Conservation (phyloP, 2,888 invertebrate genomes). For the Phytoseiulus persimilis region DNA sequence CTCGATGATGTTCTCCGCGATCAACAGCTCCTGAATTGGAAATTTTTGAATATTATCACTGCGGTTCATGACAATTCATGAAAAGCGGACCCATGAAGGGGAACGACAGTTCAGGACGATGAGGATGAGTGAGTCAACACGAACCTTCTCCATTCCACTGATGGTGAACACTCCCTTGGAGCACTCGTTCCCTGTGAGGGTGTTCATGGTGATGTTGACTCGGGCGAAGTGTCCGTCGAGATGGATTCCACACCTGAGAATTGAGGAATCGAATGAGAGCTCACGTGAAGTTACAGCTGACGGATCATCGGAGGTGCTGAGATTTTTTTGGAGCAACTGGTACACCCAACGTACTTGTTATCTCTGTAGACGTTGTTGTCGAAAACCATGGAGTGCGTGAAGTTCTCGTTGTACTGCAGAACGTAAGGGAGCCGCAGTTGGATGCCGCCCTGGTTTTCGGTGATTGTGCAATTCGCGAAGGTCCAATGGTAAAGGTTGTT, state of each 20-base stretch:
- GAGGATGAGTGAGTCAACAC: too few species aligned
- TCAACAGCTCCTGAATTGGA: conserved; percentile 59
- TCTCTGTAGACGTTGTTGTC: conserved; percentile 76
- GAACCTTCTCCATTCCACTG: conserved; percentile 82
- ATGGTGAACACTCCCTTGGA: conserved; percentile 68
- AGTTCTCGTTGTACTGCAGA: conserved; percentile 88
- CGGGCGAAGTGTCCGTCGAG: conserved; percentile 89
- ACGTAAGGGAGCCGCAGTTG: conserved; percentile 82
- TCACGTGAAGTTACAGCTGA: too few species aligned
- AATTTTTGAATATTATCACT: too few species aligned
- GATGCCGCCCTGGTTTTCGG: conserved; percentile 79
- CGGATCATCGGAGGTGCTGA: too few species aligned
- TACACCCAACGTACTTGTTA: conserved; percentile 64
- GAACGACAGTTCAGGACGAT: too few species aligned
- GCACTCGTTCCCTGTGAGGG: conserved; percentile 75
- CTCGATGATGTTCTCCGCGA: conserved; percentile 69
- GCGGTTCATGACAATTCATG: too few species aligned
- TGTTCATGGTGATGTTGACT: conserved; percentile 74
- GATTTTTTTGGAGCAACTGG: too few species aligned
- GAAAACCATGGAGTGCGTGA: conserved; percentile 78
- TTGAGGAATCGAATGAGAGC: neutral
- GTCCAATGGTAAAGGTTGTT: conserved; percentile 95
- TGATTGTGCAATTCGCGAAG: conserved; percentile 73
- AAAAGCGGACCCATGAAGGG: too few species aligned
- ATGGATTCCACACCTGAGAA: conserved; percentile 63